Conservation (phyloP, 2,888 invertebrate species). For the Ecliptopera silaceata region DNA sequence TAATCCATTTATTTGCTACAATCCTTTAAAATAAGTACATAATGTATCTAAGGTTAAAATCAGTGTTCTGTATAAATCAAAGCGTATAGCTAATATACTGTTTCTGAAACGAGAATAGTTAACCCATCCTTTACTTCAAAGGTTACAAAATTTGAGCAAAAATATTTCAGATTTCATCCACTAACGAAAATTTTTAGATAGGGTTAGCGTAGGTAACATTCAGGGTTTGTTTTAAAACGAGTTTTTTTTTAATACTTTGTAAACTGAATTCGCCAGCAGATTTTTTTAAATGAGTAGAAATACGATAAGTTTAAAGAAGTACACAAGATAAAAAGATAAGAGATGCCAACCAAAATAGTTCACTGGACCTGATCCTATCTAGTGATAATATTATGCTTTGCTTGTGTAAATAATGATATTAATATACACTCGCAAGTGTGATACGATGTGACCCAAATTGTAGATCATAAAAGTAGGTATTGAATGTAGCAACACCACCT, state of each 20-base stretch:
- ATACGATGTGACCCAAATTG: too few relatives aligned
- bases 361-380: slow-evolving; percentile 23
- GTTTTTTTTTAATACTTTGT: not conserved
- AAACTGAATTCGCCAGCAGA: not conserved
- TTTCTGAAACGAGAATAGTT: slow-evolving; percentile 41
- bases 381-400: slow-evolving; percentile 7
- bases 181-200: not conserved
- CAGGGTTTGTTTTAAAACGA: not conserved
- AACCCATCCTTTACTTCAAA: slow-evolving; percentile 39
- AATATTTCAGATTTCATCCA: slow-evolving; percentile 2
- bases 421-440: too few relatives aligned
- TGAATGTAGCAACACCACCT: not conserved
- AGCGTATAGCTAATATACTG: too few relatives aligned
- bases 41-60: not conserved
- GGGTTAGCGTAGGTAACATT: not conserved
- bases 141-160: slow-evolving; percentile 24
- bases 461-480: not conserved
- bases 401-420: not conserved
- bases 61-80: too few relatives aligned
- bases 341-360: slow-evolving; percentile 26
- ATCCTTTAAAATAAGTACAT: too few relatives aligned
- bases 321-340: slow-evolving; percentile 37
- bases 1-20: too few relatives aligned
- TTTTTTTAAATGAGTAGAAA: slow-evolving; percentile 1
- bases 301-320: not conserved